Evolutionary conservation across 2,888 invertebrate species (phyloP).

Genomic region (Pteria penguin): DNA sequence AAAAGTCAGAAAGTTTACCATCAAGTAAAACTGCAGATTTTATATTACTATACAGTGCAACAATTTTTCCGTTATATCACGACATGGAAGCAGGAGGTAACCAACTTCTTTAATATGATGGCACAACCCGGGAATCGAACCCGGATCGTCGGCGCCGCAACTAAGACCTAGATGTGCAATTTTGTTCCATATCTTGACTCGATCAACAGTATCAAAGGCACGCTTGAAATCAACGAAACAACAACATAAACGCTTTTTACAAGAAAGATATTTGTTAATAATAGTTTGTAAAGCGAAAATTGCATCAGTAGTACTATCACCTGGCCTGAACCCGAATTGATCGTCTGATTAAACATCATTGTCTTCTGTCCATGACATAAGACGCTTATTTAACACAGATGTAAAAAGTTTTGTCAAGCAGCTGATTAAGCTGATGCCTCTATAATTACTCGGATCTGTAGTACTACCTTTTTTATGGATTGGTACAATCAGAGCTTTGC

Average conservation of each 20-base stretch:
- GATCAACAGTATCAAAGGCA: conserved; percentile 42
- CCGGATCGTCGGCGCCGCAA: too few species aligned
- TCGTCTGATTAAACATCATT: conserved; percentile 40
- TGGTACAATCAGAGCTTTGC: conserved; percentile 43
- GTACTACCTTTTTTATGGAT: conserved; percentile 39
- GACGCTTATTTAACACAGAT: conserved; percentile 38
- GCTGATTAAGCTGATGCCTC: conserved; percentile 44
- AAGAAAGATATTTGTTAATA: conserved; percentile 28
- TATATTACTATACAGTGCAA: too few species aligned
- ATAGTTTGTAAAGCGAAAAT: conserved; percentile 41
- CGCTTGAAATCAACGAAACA: conserved; percentile 45
- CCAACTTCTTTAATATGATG: too few species aligned
- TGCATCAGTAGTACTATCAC: conserved; percentile 39
- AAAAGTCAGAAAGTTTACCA: too few species aligned
- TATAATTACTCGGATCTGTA: conserved; percentile 37
- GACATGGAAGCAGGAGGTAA: too few species aligned
- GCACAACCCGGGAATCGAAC: too few species aligned
- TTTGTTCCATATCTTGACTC: conserved; percentile 44
- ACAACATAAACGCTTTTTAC: conserved; percentile 32
- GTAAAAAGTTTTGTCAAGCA: conserved; percentile 45
- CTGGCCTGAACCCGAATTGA: conserved; percentile 45
- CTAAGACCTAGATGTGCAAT: conserved; percentile 30
- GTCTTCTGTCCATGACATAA: conserved; percentile 29
- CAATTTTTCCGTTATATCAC: too few species aligned
- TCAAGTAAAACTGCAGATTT: too few species aligned